phyloP scores from a whole-genome alignment of 2,113 vertebrate genomes.

The Ammodramus savannarum region DNA sequence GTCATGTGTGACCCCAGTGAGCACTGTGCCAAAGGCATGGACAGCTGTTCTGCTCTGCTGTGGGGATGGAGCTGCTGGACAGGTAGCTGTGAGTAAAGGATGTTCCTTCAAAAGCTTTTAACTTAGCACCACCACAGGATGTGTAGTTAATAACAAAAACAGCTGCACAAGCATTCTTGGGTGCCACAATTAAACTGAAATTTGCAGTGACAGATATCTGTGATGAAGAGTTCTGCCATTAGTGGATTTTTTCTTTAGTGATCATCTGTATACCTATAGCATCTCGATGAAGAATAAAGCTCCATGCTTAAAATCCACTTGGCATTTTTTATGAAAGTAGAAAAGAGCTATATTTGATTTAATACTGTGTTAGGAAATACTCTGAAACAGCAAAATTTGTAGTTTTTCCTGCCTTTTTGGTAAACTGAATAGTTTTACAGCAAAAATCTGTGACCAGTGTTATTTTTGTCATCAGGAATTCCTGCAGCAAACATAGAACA shows the following conservation, averaged over 20 bases:
- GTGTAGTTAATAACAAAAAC: neutral
- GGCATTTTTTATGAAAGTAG: neutral
- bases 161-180: neutral
- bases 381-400: neutral
- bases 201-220: neutral
- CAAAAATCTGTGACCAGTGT: neutral
- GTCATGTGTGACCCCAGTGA: neutral
- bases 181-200: neutral
- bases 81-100: neutral
- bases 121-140: neutral
- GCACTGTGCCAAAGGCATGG: neutral
- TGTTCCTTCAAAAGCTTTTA: neutral
- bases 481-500: neutral
- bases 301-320: neutral
- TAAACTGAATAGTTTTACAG: constrained; percentile 7
- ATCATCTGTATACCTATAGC: neutral
- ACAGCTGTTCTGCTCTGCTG: neutral
- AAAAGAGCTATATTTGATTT: constrained; percentile 11
- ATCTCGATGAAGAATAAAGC: neutral
- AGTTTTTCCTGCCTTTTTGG: neutral
- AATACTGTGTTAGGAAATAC: neutral
- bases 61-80: neutral
- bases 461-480: neutral
- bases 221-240: neutral
- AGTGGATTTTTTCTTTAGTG: neutral